Conservation (phyloP, 2,888 invertebrate genomes). For the Macrophya annulata region DNA sequence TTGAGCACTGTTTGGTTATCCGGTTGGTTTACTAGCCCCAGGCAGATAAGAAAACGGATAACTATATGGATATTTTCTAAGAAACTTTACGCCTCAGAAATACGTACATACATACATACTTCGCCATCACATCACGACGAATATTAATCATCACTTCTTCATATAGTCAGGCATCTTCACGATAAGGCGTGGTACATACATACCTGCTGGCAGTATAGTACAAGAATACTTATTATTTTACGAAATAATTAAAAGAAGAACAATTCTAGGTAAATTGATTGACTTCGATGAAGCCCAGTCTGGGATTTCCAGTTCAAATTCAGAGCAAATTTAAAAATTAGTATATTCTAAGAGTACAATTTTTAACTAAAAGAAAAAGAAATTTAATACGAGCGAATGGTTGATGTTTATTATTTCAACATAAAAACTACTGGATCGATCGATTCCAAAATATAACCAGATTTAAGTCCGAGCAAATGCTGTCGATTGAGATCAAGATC, state of each 20-base stretch:
- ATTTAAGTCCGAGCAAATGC: not conserved
- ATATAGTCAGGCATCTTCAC: not conserved
- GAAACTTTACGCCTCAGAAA: constrained; percentile 17
- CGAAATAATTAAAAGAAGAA: not conserved
- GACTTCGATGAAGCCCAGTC: not conserved
- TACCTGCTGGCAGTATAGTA: not conserved
- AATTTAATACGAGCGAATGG: no score
- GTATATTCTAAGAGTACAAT: not conserved
- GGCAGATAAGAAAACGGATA: constrained; percentile 50
- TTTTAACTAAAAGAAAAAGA: not conserved
- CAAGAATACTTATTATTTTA: not conserved
- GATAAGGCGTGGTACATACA: not conserved
- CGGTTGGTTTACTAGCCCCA: constrained; percentile 45
- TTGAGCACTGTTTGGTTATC: constrained; percentile 46
- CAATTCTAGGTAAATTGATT: not conserved
- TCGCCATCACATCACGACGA: not conserved
- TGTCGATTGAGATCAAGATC: not conserved
- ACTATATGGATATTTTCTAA: constrained; percentile 42
- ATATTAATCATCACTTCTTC: constrained; percentile 5
- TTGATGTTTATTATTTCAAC: no score
- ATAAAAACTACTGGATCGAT: not conserved
- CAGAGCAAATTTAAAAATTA: not conserved
- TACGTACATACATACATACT: not conserved
- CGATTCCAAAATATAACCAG: not conserved
- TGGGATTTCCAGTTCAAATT: not conserved